Percentiles rank a stretch among this genome's conserved stretches.
These are phyloP conservation scores for Drosophila lutescens DNA, from an alignment of 2,888 invertebrate species.

Conservation along the genomic window DNA sequence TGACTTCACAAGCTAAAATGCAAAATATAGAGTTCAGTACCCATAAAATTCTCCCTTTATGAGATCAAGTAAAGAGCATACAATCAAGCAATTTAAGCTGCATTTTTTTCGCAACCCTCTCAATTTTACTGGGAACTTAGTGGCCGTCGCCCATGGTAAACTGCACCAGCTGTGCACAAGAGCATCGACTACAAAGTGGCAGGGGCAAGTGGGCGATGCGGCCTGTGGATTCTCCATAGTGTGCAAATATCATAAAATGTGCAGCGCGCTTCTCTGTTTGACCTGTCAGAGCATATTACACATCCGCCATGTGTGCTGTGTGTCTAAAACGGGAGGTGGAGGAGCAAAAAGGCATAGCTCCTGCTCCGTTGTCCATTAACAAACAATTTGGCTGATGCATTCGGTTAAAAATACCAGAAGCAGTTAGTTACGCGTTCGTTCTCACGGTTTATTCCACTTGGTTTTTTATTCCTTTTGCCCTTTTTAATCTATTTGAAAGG, in stretches of 20 bases:
- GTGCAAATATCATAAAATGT: conserved; percentile 52
- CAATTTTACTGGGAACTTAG: not conserved
- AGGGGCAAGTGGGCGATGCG: not conserved
- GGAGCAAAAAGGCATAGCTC: not conserved
- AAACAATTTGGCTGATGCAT: conserved; percentile 71
- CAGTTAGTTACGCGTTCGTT: conserved; percentile 27
- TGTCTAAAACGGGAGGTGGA: conserved; percentile 26
- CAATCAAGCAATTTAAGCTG: not conserved
- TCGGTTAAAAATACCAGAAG: conserved; percentile 31
- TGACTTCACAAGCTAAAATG: too few species aligned
- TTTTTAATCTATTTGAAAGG: conserved; percentile 71
- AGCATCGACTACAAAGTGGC: conserved; percentile 24
- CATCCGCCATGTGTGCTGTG: conserved; percentile 74
- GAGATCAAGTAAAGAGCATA: too few species aligned
- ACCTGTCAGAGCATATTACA: conserved; percentile 59
- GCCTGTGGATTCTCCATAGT: conserved; percentile 23
- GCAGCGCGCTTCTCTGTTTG: conserved; percentile 33
- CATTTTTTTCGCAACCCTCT: not conserved
- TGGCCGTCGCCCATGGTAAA: conserved; percentile 12
- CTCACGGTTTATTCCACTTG: conserved; percentile 39
- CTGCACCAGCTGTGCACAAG: conserved; percentile 37
- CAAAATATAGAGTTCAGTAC: too few species aligned
- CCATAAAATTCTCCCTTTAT: too few species aligned
- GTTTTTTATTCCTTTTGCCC: conserved; percentile 10
- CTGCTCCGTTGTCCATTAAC: conserved; percentile 53